phyloP scores from a whole-genome alignment of 2,113 vertebrate species.

The Tetrax tetrax region DNA sequence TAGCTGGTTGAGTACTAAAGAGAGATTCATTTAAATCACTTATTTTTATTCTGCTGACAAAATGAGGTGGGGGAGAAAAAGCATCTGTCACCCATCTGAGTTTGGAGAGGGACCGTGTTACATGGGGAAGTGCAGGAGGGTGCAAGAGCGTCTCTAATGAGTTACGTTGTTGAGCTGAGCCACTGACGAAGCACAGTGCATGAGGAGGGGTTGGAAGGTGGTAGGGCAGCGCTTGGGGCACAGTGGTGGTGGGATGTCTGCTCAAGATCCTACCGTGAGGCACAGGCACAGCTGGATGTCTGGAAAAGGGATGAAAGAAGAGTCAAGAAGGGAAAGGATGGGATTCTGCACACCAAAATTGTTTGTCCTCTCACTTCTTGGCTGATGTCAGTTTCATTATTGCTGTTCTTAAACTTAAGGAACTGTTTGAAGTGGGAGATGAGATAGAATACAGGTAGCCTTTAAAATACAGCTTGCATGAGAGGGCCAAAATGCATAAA shows the following conservation, averaged over 20 bases:
- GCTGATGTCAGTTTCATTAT: not conserved
- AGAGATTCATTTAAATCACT: slow-evolving; percentile 33
- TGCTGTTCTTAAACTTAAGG: not conserved
- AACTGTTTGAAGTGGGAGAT: not conserved
- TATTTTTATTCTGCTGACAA: slow-evolving; percentile 61
- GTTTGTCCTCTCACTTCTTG: not conserved
- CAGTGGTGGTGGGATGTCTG: not conserved
- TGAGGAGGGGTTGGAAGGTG: not conserved
- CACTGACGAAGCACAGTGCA: fast-evolving
- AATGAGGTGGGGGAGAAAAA: not conserved
- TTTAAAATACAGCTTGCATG: not conserved
- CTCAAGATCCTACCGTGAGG: fast-evolving
- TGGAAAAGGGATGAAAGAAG: not conserved
- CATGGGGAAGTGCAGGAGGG: not conserved
- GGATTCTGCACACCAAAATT: not conserved
- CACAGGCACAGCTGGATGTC: not conserved
- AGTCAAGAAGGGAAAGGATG: not conserved
- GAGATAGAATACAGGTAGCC: not conserved
- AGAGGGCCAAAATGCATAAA: not conserved
- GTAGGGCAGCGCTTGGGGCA: not conserved
- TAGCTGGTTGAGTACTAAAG: slow-evolving; percentile 18
- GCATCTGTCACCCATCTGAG: slow-evolving; percentile 48
- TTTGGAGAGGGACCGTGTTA: not conserved
- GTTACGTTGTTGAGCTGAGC: not conserved
- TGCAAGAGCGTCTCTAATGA: fast-evolving